These are phyloP conservation scores for Nomada flava DNA, from an alignment of 2,888 invertebrate genomes.

Conservation along the genomic window DNA sequence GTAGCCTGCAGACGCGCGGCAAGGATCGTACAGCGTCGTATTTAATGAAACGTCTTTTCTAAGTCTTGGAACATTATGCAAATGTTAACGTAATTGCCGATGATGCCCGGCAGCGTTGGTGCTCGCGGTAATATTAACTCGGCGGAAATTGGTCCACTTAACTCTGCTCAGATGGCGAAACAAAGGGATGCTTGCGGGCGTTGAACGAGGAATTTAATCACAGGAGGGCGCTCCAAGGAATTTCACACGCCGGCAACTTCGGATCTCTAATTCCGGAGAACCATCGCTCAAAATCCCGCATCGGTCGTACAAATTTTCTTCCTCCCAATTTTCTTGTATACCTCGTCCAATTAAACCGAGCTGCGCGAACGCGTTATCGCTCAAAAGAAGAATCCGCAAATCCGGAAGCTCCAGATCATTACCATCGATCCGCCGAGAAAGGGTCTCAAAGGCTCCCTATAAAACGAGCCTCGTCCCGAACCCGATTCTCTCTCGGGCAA, in stretches of 20 bases:
- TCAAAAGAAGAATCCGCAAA: not conserved
- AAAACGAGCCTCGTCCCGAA: not conserved
- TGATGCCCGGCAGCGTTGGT: too few relatives aligned
- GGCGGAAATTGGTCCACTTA: constrained; percentile 1
- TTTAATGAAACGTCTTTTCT: too few relatives aligned
- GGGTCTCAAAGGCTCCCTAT: not conserved
- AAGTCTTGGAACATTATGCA: too few relatives aligned
- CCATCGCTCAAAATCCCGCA: too few relatives aligned
- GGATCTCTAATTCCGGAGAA: too few relatives aligned
- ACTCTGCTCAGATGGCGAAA: constrained; percentile 2
- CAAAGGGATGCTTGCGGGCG: constrained; percentile 23
- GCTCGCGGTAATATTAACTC: not conserved
- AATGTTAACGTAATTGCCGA: too few relatives aligned
- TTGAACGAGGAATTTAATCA: constrained; percentile 34
- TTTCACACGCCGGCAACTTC: constrained; percentile 1
- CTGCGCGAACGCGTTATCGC: not conserved
- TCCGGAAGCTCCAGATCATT: not conserved
- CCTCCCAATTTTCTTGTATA: too few relatives aligned
- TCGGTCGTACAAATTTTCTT: too few relatives aligned
- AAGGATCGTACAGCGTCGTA: too few relatives aligned
- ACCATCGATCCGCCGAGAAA: not conserved
- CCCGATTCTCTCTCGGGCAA: not conserved
- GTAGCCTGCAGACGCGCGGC: too few relatives aligned
- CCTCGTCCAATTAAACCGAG: not conserved
- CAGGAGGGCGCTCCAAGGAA: constrained; percentile 18